Evolutionary conservation across 2,888 invertebrate species (phyloP).

Genomic region (Malthinus seriepunctatus): DNA sequence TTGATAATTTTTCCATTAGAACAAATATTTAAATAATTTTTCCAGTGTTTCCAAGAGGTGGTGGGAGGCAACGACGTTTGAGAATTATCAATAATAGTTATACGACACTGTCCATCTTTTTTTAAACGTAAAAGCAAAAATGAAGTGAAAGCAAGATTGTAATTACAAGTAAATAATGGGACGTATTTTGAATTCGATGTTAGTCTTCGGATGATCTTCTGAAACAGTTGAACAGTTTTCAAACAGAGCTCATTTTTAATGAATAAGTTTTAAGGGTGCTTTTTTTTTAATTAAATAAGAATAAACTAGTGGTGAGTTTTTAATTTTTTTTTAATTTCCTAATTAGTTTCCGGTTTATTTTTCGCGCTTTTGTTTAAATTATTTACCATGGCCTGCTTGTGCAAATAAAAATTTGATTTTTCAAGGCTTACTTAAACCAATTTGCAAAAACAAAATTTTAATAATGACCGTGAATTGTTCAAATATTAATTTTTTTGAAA

Average conservation of each 20-base stretch:
- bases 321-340: no score
- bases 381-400: no score
- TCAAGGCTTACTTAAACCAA: no score
- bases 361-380: no score
- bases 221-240: constrained; percentile 16
- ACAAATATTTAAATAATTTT: background rate
- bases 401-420: no score
- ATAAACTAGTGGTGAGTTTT: no score
- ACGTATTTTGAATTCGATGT: constrained; percentile 25
- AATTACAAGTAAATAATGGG: constrained; percentile 22
- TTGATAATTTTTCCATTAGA: no score
- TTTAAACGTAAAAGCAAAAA: constrained; percentile 7
- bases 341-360: no score
- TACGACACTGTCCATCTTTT: constrained; percentile 12
- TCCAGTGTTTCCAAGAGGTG: background rate
- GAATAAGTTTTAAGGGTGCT: background rate
- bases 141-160: constrained; percentile 29
- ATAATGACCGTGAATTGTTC: no score
- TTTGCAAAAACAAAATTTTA: no score
- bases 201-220: constrained; percentile 25
- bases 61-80: constrained; percentile 11
- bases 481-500: no score
- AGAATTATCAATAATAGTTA: background rate
- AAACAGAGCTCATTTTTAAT: background rate
- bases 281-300: no score